These are phyloP conservation scores for Plebejus melissa DNA, from an alignment of 2,888 invertebrate genomes.

Conservation along the genomic window DNA sequence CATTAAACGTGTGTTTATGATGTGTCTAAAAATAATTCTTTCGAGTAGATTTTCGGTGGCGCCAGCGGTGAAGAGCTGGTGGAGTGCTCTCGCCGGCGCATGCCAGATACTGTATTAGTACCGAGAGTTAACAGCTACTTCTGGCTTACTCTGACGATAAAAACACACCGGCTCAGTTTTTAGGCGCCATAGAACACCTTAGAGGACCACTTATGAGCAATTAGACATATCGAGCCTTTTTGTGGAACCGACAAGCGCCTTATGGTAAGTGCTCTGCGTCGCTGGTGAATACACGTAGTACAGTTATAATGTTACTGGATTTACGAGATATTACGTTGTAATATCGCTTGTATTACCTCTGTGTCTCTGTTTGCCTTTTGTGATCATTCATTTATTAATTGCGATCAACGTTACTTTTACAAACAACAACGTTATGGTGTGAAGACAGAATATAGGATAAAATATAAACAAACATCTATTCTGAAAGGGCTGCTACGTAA, in stretches of 20 bases:
- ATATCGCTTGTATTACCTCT: no score
- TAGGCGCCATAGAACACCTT: slow-evolving; percentile 5
- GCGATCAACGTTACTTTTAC: no score
- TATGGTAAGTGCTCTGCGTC: not conserved
- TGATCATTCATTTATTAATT: no score
- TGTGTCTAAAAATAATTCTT: slow-evolving; percentile 24
- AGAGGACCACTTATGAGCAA: not conserved
- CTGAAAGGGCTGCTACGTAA: no score
- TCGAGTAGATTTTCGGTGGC: slow-evolving; percentile 2
- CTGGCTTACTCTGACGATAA: slow-evolving; percentile 2
- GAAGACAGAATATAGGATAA: no score
- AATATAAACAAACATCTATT: no score
- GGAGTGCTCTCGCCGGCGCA: not conserved
- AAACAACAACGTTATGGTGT: no score
- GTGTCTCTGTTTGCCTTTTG: no score
- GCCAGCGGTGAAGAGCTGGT: slow-evolving; percentile 29
- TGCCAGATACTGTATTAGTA: slow-evolving; percentile 5
- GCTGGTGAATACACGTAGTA: no score
- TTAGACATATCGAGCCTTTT: slow-evolving; percentile 1
- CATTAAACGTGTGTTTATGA: slow-evolving; percentile 16
- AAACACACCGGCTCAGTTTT: not conserved
- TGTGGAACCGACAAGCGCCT: not conserved
- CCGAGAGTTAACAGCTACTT: slow-evolving; percentile 24
- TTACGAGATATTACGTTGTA: no score
- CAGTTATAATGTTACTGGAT: no score